Conservation (phyloP, 2,888 invertebrate genomes). For the Orthosia gothica region DNA sequence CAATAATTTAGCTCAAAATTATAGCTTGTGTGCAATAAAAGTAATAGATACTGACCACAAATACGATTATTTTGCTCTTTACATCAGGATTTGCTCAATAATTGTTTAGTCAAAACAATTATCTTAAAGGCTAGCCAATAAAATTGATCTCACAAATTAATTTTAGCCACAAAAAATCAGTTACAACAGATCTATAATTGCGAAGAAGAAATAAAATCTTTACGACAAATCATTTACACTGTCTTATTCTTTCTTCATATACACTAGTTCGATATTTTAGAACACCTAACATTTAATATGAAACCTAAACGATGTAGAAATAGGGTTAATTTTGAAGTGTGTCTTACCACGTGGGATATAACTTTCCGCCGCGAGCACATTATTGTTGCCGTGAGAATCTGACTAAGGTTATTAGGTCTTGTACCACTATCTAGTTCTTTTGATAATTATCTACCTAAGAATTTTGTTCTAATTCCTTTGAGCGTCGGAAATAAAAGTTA, state of each 20-base stretch:
- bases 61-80: background rate
- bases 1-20: background rate
- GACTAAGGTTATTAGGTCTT: no score
- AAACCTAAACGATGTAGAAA: background rate
- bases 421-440: no score
- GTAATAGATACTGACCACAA: background rate
- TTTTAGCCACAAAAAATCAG: slow-evolving; percentile 28
- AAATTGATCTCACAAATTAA: slow-evolving; percentile 41
- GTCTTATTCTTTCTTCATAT: slow-evolving; percentile 42
- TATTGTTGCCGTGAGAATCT: slow-evolving; percentile 42
- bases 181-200: slow-evolving; percentile 38
- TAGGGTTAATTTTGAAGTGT: slow-evolving; percentile 3
- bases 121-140: slow-evolving; percentile 10
- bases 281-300: background rate
- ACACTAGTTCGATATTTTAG: slow-evolving; percentile 1
- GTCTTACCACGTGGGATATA: slow-evolving; percentile 1
- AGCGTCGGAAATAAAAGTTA: no score
- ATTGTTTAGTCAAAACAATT: background rate
- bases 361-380: slow-evolving; percentile 1
- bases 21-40: background rate
- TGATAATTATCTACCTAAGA: no score
- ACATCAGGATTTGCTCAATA: background rate
- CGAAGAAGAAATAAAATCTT: slow-evolving; percentile 41
- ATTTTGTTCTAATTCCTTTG: no score
- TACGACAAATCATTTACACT: slow-evolving; percentile 46